phyloP scores from a whole-genome alignment of 92 coral and sea anemone genomes.

The Bergia sp. region DNA sequence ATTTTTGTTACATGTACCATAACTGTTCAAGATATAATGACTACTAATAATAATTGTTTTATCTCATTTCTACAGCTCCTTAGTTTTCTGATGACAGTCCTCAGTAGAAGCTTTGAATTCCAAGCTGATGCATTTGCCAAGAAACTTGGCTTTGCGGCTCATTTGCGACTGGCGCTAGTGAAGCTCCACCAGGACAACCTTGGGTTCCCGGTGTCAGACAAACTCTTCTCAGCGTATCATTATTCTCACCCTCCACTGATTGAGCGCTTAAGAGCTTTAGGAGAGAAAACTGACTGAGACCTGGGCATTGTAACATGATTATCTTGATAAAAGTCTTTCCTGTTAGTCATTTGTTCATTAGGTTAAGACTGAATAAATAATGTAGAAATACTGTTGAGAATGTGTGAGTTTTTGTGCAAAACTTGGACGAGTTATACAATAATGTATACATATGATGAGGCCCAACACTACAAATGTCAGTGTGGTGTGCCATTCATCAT shows the following conservation, averaged over 20 bases:
- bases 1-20: not conserved
- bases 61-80: conserved; percentile 64
- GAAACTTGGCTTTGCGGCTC: conserved; percentile 81
- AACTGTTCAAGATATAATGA: not conserved
- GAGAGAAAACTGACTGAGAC: conserved; percentile 66
- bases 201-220: conserved; percentile 98
- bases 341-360: not conserved
- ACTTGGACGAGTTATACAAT: too few relatives aligned
- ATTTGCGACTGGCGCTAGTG: conserved; percentile 82
- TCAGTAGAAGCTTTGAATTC: conserved; percentile 93
- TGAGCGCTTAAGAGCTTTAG: conserved; percentile 90
- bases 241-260: conserved; percentile 95
- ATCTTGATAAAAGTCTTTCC: not conserved
- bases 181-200: conserved; percentile 94
- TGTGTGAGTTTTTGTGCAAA: too few relatives aligned
- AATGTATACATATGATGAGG: too few relatives aligned
- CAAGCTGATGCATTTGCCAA: conserved; percentile 98
- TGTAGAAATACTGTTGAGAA: not conserved
- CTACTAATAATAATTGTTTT: not conserved
- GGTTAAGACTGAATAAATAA: too few relatives aligned
- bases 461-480: too few relatives aligned
- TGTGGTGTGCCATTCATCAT: too few relatives aligned
- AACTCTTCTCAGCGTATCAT: conserved; percentile 91
- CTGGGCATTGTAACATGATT: not conserved
- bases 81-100: conserved; percentile 95